These are phyloP conservation scores for Anarsia innoxiella DNA, from an alignment of 2,888 invertebrate species.

Conservation along the genomic window DNA sequence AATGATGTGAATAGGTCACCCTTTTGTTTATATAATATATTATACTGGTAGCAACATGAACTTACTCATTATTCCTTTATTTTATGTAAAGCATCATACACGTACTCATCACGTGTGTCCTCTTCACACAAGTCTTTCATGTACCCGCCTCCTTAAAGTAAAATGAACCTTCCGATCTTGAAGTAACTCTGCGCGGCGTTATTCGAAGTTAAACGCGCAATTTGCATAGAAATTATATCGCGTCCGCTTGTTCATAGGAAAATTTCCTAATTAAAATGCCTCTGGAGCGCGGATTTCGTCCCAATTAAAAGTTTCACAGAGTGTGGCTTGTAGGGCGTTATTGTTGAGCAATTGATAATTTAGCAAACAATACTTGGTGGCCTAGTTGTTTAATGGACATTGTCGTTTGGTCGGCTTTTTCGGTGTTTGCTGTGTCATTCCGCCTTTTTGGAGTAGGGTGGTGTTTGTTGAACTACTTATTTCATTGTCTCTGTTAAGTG, in stretches of 20 bases:
- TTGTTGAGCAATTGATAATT: constrained; percentile 43
- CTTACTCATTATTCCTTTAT: too few species aligned
- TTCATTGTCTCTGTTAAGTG: too few species aligned
- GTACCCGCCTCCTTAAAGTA: constrained; percentile 43
- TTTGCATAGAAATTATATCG: constrained; percentile 74
- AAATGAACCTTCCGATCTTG: constrained; percentile 33
- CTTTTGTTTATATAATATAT: too few species aligned
- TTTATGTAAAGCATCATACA: too few species aligned
- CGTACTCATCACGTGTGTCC: too few species aligned
- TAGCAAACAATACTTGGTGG: constrained; percentile 11
- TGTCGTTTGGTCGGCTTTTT: too few species aligned
- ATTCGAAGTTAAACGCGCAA: constrained; percentile 68
- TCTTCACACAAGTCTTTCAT: too few species aligned
- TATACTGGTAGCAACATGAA: too few species aligned
- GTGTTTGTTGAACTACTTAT: too few species aligned
- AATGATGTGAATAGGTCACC: too few species aligned
- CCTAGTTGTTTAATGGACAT: constrained; percentile 8
- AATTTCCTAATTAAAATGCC: constrained; percentile 66
- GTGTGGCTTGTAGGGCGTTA: constrained; percentile 29
- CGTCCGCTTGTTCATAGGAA: constrained; percentile 69
- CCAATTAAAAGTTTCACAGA: constrained; percentile 70
- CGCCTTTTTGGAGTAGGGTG: too few species aligned
- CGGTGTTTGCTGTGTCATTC: too few species aligned
- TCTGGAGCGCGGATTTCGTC: constrained; percentile 64
- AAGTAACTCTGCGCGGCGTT: constrained; percentile 38